These are phyloP conservation scores for Sarcophaga subvicina DNA, from an alignment of 2,888 invertebrate genomes.

Conservation along the genomic window DNA sequence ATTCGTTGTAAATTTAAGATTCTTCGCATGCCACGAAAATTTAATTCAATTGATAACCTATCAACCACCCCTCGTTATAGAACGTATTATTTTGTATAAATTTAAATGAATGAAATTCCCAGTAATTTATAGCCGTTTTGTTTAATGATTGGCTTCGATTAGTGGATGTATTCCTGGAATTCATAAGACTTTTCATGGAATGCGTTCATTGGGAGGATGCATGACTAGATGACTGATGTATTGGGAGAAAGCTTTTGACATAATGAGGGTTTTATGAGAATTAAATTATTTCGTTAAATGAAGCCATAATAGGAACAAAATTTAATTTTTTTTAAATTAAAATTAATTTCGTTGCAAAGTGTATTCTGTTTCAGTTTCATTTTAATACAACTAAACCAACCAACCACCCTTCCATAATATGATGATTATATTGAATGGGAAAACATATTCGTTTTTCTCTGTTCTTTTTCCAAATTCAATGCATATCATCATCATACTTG, in stretches of 20 bases:
- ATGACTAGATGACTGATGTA: too few relatives aligned
- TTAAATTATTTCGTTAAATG: conserved; percentile 20
- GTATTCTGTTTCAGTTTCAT: too few relatives aligned
- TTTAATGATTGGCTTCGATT: conserved; percentile 1
- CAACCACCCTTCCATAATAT: too few relatives aligned
- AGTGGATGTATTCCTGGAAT: background rate
- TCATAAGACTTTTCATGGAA: background rate
- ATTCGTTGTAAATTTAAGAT: background rate
- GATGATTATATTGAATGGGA: too few relatives aligned
- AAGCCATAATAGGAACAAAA: conserved; percentile 18
- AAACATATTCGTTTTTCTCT: too few relatives aligned
- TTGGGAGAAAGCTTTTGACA: too few relatives aligned
- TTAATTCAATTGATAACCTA: background rate
- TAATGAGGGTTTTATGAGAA: background rate
- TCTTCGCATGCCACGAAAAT: background rate
- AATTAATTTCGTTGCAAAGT: too few relatives aligned
- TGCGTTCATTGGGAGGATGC: background rate
- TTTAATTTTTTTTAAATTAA: background rate
- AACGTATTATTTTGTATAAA: background rate
- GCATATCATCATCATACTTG: too few relatives aligned
- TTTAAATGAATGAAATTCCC: background rate
- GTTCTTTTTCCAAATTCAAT: too few relatives aligned
- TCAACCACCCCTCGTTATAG: background rate
- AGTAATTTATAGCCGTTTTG: background rate
- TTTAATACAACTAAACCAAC: too few relatives aligned